phyloP scores from a whole-genome alignment of 2,113 vertebrate species.

The Nibea albiflora region DNA sequence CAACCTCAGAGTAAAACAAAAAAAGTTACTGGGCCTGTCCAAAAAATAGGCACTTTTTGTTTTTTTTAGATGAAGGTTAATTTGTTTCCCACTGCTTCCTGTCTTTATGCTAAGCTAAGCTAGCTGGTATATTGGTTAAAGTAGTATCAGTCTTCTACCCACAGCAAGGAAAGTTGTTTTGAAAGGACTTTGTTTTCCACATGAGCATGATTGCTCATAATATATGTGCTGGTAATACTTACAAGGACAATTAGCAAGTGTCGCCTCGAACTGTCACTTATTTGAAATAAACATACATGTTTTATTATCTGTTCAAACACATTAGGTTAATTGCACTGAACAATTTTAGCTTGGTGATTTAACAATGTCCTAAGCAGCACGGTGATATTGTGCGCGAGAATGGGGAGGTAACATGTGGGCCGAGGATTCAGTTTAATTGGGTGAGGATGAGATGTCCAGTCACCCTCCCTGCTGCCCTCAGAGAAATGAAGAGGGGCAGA shows the following conservation, averaged over 20 bases:
- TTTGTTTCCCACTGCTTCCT: background rate
- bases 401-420: slow-evolving; percentile 44
- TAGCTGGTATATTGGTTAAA: background rate
- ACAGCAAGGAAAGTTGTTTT: background rate
- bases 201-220: background rate
- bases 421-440: slow-evolving; percentile 54
- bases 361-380: slow-evolving; percentile 5
- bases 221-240: background rate
- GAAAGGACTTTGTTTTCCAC: too few relatives aligned
- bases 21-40: background rate
- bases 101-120: background rate
- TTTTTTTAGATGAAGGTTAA: background rate
- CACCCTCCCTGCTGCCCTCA: slow-evolving; percentile 62
- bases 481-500: slow-evolving; percentile 65
- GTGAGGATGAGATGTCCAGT: slow-evolving; percentile 56
- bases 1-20: background rate
- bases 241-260: background rate
- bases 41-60: too few relatives aligned
- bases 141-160: background rate
- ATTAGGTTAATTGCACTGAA: background rate
- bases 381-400: background rate
- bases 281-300: background rate
- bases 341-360: slow-evolving; percentile 31
- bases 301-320: slow-evolving; percentile 13
- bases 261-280: background rate